Evolutionary conservation across 2,113 vertebrate species (phyloP).

Genomic region (Panthera leo): DNA sequence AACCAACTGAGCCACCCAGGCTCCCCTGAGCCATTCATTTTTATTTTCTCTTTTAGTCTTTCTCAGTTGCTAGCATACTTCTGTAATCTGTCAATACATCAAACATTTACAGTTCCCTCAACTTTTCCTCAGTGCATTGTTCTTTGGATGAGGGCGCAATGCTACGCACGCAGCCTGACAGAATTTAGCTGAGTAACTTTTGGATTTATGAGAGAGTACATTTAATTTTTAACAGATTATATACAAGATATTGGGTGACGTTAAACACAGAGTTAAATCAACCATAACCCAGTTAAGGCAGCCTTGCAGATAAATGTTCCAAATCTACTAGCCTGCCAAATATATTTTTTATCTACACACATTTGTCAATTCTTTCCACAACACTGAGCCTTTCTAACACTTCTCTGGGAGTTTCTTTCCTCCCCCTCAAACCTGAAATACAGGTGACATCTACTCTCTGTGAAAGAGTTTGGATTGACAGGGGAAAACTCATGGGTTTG

Average conservation of each 20-base stretch:
- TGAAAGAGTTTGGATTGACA: background rate
- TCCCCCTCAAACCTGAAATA: background rate
- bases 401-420: conserved; percentile 6
- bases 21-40: background rate
- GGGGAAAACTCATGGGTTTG: background rate
- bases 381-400: conserved; percentile 44
- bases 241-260: conserved; percentile 63
- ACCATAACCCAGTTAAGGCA: conserved; percentile 68
- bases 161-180: background rate
- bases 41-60: background rate
- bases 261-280: conserved; percentile 76
- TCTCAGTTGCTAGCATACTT: background rate
- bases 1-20: too few species aligned
- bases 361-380: conserved; percentile 68
- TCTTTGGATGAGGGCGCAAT: background rate
- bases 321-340: conserved; percentile 61
- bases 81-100: background rate
- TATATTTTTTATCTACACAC: conserved; percentile 63
- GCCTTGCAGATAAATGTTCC: conserved; percentile 70
- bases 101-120: background rate
- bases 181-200: conserved; percentile 43
- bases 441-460: conserved; percentile 1
- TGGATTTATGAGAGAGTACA: conserved; percentile 58
- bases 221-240: conserved; percentile 79
- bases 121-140: background rate